Evolutionary conservation across 2,888 invertebrate genomes (phyloP).

Genomic region (Rhodophaea formosa): DNA sequence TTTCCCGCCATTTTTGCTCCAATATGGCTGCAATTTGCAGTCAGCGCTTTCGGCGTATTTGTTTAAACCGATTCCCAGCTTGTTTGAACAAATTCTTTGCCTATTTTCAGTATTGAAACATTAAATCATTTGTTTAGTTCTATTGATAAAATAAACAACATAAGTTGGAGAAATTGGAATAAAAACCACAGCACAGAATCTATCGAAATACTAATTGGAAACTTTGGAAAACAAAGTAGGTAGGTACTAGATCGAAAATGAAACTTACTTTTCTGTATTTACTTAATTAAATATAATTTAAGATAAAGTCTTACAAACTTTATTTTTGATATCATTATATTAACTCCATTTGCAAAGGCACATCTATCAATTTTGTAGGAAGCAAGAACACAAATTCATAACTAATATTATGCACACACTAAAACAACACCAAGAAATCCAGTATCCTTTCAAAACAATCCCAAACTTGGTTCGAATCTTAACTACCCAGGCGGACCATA

Average conservation of each 20-base stretch:
- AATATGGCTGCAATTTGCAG: constrained; percentile 61
- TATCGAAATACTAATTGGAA: too few relatives aligned
- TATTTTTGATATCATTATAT: too few relatives aligned
- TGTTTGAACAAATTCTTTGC: constrained; percentile 31
- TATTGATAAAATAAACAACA: background rate
- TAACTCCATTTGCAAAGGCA: too few relatives aligned
- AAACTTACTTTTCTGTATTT: too few relatives aligned
- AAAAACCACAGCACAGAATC: too few relatives aligned
- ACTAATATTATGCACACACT: constrained; percentile 8
- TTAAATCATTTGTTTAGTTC: constrained; percentile 12
- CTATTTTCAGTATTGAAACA: constrained; percentile 15
- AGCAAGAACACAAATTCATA: background rate
- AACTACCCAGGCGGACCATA: constrained; percentile 33
- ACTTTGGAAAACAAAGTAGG: too few relatives aligned
- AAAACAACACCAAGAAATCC: constrained; percentile 19
- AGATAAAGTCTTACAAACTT: too few relatives aligned
- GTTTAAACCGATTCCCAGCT: constrained; percentile 40
- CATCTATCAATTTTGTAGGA: too few relatives aligned
- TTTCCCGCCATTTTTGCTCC: constrained; percentile 63
- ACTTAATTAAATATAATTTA: too few relatives aligned
- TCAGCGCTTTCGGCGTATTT: constrained; percentile 66
- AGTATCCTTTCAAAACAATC: constrained; percentile 19
- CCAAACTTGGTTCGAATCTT: constrained; percentile 19
- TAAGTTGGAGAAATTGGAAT: too few relatives aligned
- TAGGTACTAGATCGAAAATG: too few relatives aligned